Conservation (phyloP, 2,888 invertebrate species). For the Barypeithes pellucidus region DNA sequence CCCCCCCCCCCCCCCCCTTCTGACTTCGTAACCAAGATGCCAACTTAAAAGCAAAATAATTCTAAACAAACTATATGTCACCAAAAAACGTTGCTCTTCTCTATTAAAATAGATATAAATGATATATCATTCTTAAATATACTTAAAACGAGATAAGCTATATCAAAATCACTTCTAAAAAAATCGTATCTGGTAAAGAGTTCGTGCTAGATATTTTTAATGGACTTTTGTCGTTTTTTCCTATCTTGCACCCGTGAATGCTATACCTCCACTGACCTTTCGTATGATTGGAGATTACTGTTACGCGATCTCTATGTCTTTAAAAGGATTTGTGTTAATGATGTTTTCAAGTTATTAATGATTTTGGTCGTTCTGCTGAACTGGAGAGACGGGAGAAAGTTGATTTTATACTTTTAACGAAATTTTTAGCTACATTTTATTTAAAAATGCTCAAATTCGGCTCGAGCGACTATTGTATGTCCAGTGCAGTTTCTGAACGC, state of each 20-base stretch:
- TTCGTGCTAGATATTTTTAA: conserved; percentile 39
- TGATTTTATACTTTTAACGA: neutral
- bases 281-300: conserved; percentile 18
- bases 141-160: neutral
- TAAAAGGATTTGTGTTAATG: conserved; percentile 44
- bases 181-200: neutral
- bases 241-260: conserved; percentile 31
- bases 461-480: too few species aligned
- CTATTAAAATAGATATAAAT: neutral
- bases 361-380: conserved; percentile 6
- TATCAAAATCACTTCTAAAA: neutral
- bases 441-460: neutral
- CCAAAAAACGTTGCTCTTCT: neutral
- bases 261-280: conserved; percentile 30
- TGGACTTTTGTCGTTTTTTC: conserved; percentile 36
- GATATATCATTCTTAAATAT: conserved; percentile 20
- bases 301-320: conserved; percentile 6
- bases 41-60: neutral
- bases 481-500: too few species aligned
- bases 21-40: too few species aligned
- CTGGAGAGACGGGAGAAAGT: neutral
- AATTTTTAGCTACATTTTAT: too few species aligned
- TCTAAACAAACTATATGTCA: neutral
- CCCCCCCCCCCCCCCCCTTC: too few species aligned
- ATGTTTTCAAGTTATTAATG: conserved; percentile 42